A percentile compares a stretch with the other conserved stretches of the same genome.
These are phyloP conservation scores for Acanthoscelides obtectus DNA, from an alignment of 2,888 invertebrate species.

Conservation along the genomic window DNA sequence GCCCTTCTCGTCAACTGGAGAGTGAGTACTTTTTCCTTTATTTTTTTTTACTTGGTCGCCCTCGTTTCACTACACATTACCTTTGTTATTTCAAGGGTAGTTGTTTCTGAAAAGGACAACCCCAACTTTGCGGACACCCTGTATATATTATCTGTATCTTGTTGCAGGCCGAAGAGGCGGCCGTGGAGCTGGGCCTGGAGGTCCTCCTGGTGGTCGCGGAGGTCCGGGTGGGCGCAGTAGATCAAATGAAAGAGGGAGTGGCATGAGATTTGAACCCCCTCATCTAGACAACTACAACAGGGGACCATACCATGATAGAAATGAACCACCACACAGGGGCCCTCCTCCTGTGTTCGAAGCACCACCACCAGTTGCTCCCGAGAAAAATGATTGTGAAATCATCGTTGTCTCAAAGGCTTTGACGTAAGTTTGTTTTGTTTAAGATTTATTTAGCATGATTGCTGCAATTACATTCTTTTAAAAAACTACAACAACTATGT, in stretches of 20 bases:
- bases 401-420: constrained; percentile 78
- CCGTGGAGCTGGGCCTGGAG: constrained; percentile 12
- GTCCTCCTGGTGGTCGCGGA: neutral
- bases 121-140: too few species aligned
- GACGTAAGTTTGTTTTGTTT: constrained; percentile 79
- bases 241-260: constrained; percentile 19
- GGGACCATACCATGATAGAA: constrained; percentile 19
- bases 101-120: too few species aligned
- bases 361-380: constrained; percentile 39
- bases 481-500: too few species aligned
- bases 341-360: constrained; percentile 33
- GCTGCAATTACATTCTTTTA: too few species aligned
- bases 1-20: too few species aligned
- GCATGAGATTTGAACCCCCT: constrained; percentile 24
- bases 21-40: too few species aligned
- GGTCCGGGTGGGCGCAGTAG: constrained; percentile 14
- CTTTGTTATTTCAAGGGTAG: too few species aligned
- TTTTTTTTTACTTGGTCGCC: too few species aligned
- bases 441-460: too few species aligned
- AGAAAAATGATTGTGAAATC: constrained; percentile 86
- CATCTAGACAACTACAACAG: constrained; percentile 17
- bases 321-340: constrained; percentile 28
- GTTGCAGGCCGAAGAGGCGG: constrained; percentile 15
- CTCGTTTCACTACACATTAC: too few species aligned
- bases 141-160: too few species aligned